These are phyloP conservation scores for Tenthredo mesomela DNA, from an alignment of 2,888 invertebrate species.

Conservation along the genomic window DNA sequence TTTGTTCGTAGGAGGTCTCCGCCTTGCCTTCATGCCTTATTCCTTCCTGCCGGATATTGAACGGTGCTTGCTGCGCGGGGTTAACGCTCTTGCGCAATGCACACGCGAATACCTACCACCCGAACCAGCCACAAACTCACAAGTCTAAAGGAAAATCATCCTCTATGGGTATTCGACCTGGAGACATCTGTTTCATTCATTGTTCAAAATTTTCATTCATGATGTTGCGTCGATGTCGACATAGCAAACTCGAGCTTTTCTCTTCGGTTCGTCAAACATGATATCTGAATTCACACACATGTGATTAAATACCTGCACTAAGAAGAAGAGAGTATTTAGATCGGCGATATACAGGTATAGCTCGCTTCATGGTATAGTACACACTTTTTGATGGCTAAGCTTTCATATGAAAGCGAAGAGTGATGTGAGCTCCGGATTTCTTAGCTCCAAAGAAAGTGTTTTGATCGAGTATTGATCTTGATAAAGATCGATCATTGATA, in stretches of 20 bases:
- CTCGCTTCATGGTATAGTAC: no score
- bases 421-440: no score
- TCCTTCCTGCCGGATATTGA: slow-evolving; percentile 62
- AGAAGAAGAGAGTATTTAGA: no score
- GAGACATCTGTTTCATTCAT: neutral
- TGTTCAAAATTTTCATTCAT: neutral
- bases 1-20: slow-evolving; percentile 45
- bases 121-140: slow-evolving; percentile 35
- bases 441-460: neutral
- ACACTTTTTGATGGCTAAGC: no score
- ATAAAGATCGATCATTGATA: neutral
- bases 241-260: neutral
- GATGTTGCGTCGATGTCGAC: neutral
- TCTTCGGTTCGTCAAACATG: no score
- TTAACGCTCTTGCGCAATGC: slow-evolving; percentile 77
- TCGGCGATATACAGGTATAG: no score
- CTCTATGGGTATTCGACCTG: neutral
- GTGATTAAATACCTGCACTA: no score
- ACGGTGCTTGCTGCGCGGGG: slow-evolving; percentile 73
- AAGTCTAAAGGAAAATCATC: neutral
- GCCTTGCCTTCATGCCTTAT: slow-evolving; percentile 53
- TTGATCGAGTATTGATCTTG: neutral
- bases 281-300: no score
- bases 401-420: no score
- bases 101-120: slow-evolving; percentile 65